Conservation (phyloP, 2,797 vertebrate genomes). For the Brachyalestes nurse region DNA sequence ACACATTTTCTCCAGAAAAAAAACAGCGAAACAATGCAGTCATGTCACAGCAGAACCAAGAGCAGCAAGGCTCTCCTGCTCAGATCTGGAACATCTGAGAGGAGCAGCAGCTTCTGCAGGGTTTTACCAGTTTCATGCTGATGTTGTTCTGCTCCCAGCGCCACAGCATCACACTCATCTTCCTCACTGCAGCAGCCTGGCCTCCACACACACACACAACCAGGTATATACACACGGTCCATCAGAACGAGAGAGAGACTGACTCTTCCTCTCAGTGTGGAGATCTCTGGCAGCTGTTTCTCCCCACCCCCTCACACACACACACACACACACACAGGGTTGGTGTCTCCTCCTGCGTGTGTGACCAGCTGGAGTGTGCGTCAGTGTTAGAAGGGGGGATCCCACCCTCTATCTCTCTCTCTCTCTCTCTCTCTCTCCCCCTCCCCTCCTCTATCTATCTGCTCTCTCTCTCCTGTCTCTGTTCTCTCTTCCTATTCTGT, state of each 20-base stretch:
- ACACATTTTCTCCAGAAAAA: too few relatives aligned
- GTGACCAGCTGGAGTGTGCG: slow-evolving; percentile 61
- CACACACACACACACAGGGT: neutral
- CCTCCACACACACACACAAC: slow-evolving; percentile 24
- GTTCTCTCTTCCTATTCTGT: too few relatives aligned
- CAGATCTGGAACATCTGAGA: too few relatives aligned
- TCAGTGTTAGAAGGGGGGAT: slow-evolving; percentile 38
- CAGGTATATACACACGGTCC: slow-evolving; percentile 55
- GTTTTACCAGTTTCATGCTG: slow-evolving; percentile 89
- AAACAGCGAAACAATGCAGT: too few relatives aligned
- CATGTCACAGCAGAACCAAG: too few relatives aligned
- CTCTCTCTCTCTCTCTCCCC: neutral
- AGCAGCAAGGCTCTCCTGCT: too few relatives aligned
- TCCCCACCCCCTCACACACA: slow-evolving; percentile 25
- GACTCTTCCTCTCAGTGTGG: slow-evolving; percentile 11
- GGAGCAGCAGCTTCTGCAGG: too few relatives aligned
- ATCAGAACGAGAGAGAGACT: slow-evolving; percentile 36
- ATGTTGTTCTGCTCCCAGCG: slow-evolving; percentile 90
- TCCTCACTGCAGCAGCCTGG: slow-evolving; percentile 77
- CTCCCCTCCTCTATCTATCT: neutral
- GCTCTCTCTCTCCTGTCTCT: neutral
- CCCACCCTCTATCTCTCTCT: slow-evolving; percentile 18
- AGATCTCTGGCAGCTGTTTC: slow-evolving; percentile 36
- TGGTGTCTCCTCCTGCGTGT: slow-evolving; percentile 21
- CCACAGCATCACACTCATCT: slow-evolving; percentile 90